phyloP scores from a whole-genome alignment of 2,888 invertebrate species.

The Norana najaformis region DNA sequence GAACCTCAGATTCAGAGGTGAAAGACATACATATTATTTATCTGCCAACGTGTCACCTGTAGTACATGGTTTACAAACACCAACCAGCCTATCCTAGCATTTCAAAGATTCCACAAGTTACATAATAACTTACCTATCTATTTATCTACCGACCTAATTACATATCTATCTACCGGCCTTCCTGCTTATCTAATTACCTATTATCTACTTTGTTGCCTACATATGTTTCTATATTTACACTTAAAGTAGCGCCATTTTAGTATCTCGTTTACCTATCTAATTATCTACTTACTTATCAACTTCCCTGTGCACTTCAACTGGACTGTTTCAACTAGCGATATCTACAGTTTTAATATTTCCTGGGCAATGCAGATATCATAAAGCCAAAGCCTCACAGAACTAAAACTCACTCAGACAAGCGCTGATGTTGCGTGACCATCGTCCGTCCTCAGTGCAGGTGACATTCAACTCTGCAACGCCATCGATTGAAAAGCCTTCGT shows the following conservation, averaged over 20 bases:
- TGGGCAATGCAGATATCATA: no score
- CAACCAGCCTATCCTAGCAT: no score
- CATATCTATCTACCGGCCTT: background rate
- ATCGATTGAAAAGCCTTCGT: background rate
- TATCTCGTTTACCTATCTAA: background rate
- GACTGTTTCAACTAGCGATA: background rate
- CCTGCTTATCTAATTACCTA: background rate
- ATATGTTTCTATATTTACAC: no score
- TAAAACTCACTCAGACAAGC: background rate
- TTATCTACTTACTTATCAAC: background rate
- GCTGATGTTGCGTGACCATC: background rate
- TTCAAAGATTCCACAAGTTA: background rate
- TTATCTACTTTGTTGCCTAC: no score
- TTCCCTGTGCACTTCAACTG: background rate
- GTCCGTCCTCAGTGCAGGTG: background rate
- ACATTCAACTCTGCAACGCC: background rate
- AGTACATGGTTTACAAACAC: no score
- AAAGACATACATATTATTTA: no score
- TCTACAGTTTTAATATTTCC: background rate
- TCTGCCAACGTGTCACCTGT: no score
- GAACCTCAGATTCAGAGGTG: no score
- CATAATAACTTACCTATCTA: background rate
- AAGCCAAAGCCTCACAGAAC: no score
- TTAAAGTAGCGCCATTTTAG: no score
- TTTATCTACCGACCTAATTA: background rate